These are phyloP conservation scores for Macropis europaea DNA, from an alignment of 2,888 invertebrate genomes.

Conservation along the genomic window DNA sequence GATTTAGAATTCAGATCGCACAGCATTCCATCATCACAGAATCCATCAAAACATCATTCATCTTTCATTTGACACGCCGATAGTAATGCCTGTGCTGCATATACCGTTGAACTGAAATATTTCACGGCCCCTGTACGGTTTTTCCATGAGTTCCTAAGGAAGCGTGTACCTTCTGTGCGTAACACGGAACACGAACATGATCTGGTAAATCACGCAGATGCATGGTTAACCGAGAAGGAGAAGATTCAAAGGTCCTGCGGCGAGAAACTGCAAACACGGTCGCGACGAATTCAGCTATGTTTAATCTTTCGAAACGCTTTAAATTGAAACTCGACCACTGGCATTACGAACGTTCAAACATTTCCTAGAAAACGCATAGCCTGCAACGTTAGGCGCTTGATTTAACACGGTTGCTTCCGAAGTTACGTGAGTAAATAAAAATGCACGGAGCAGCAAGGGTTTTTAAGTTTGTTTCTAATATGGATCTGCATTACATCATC, in stretches of 20 bases:
- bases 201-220: conserved; percentile 21
- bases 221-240: conserved; percentile 39
- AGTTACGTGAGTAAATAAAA: no score
- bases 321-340: neutral
- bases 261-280: conserved; percentile 30
- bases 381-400: no score
- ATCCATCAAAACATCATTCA: neutral
- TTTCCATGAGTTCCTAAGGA: neutral
- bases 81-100: conserved; percentile 10
- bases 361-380: no score
- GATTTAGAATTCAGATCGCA: no score
- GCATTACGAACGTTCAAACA: no score
- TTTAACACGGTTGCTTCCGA: no score
- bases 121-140: neutral
- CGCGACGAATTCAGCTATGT: conserved; percentile 35
- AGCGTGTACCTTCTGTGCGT: conserved; percentile 14
- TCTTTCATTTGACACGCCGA: neutral
- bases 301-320: conserved; percentile 18
- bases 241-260: conserved; percentile 47
- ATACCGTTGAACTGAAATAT: neutral
- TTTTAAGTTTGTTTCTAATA: no score
- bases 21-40: neutral
- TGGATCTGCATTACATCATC: no score
- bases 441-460: no score
- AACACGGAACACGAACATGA: conserved; percentile 7